Evolutionary conservation across 2,113 vertebrate genomes (phyloP), one percentile per base, ranked within the genome.

Genomic region (Protobothrops flavoviridis): DNA sequence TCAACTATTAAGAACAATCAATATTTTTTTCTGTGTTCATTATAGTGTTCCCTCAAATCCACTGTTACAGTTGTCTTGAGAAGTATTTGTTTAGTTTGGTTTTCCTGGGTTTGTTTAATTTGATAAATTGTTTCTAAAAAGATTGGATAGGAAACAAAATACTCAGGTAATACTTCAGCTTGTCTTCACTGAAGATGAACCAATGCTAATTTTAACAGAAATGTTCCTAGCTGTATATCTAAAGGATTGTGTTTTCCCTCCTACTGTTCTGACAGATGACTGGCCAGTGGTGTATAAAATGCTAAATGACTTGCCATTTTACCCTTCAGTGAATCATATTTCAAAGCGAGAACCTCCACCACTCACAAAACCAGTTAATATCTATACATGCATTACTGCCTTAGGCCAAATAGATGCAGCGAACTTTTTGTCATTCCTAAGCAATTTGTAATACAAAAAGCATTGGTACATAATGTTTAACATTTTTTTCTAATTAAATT

Each of bases 361-460:
- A 55, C 20, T 3, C 0, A 56, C 52, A 69, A 89, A 64, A 43
- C 64, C 0, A 1, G 39, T 59, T 90, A 95, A 92, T 91, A 90
- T 94, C 88, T 26, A 0, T 64, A 39, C 21, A 26, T 15, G 90
- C 85, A 0, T 3, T 5, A 24, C 61, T 91, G 91, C 45, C 94
- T 53, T 0, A 0, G 90, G 96, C 61, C 85, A 1, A 0, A 90
- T 59, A n/a, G 93, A 92, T 57, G 93, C 93, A 88, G 88, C 91
- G 92, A 57, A 55, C 91, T 91, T 94, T 94, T 94, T 87, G 92
- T 94, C 74, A 50, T 93, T 56, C 93, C 45, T 33, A 23, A 85
- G 89, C 94, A 93, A 92, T 48, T 91, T 91, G 93, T 59, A 91
- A 45, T 48, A 50, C 33, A 24, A 29, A 88, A 91, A 91, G 26